phyloP scores from a whole-genome alignment of 2,797 vertebrate species.

The Gastrophryne carolinensis region DNA sequence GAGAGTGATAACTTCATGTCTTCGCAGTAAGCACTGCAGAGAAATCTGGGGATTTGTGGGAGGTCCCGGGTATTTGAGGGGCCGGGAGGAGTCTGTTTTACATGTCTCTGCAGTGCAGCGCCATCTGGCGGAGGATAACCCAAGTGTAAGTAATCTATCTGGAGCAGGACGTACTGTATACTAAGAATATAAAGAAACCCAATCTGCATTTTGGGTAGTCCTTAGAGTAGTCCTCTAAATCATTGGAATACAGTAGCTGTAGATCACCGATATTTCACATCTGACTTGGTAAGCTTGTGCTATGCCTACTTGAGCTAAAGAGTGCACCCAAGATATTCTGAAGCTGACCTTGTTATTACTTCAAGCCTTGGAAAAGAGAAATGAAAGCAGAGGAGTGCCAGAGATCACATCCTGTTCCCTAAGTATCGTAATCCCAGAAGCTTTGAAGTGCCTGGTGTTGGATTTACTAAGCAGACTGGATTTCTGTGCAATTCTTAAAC shows the following conservation, averaged over 20 bases:
- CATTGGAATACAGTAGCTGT: background rate
- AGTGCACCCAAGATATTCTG: slow-evolving; percentile 26
- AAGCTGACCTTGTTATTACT: slow-evolving; percentile 13
- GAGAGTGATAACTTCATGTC: no score
- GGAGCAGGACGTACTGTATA: no score
- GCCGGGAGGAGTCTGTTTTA: no score
- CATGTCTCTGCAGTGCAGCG: no score
- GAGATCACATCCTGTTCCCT: slow-evolving; percentile 49
- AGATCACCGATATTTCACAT: background rate
- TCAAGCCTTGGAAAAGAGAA: slow-evolving; percentile 32
- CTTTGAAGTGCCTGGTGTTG: slow-evolving; percentile 48
- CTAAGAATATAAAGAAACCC: no score
- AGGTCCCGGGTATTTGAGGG: no score
- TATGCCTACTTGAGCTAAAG: background rate
- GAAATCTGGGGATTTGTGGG: no score
- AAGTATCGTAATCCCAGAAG: slow-evolving; percentile 46
- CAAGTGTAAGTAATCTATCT: no score
- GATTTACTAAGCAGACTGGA: slow-evolving; percentile 49
- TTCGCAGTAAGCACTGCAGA: no score
- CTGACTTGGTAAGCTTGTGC: background rate
- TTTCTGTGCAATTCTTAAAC: slow-evolving; percentile 55
- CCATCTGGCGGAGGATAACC: no score
- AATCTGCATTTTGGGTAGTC: no score
- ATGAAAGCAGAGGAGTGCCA: slow-evolving; percentile 52
- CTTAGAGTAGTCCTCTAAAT: no score